phyloP scores from a whole-genome alignment of 1,140 invertebrate genomes.

The Drosophila nebulosa region DNA sequence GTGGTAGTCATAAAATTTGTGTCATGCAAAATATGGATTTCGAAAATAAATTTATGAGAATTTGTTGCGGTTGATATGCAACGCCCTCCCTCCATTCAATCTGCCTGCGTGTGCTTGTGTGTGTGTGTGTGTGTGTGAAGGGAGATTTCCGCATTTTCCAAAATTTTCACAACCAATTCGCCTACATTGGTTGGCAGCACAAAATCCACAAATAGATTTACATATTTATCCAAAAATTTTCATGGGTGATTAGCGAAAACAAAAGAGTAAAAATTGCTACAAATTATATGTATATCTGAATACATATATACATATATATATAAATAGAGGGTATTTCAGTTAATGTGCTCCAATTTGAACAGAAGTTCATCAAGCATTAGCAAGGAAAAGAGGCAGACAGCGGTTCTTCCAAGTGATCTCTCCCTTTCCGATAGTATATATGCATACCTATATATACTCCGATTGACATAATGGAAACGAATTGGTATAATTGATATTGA shows the following conservation, averaged over 20 bases:
- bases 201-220: neutral
- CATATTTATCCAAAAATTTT: constrained; percentile 6
- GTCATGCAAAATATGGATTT: constrained; percentile 58
- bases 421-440: too few relatives aligned
- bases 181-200: neutral
- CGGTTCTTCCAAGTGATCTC: too few relatives aligned
- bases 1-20: constrained; percentile 45
- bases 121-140: neutral
- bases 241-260: neutral
- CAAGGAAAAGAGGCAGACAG: neutral
- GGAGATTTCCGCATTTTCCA: neutral
- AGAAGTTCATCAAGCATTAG: neutral
- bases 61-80: constrained; percentile 27
- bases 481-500: neutral
- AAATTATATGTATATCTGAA: too few relatives aligned
- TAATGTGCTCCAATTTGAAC: neutral
- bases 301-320: neutral
- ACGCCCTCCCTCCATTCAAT: neutral
- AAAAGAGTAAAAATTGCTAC: neutral
- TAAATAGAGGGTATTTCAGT: neutral
- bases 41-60: constrained; percentile 55
- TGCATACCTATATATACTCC: too few relatives aligned
- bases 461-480: neutral
- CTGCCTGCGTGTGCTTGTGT: neutral
- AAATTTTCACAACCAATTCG: constrained; percentile 1